These are phyloP conservation scores for Drosophila subquinaria DNA, from an alignment of 2,888 invertebrate genomes.

Conservation along the genomic window DNA sequence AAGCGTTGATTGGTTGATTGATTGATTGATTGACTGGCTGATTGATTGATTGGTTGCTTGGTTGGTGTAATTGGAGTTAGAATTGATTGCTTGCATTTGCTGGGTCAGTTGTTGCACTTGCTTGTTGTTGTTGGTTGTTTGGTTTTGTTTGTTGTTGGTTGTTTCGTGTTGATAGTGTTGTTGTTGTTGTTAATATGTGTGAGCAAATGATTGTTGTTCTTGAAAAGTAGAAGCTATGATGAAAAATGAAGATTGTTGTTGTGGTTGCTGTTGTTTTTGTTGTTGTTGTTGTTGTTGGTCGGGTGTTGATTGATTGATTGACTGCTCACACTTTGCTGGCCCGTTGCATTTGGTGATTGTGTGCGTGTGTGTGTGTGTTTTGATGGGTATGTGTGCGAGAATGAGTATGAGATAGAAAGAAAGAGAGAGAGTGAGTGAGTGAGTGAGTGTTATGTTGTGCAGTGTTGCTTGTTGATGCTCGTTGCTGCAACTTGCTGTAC, in stretches of 20 bases:
- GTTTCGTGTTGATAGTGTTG: conserved; percentile 32
- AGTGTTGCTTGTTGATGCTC: conserved; percentile 23
- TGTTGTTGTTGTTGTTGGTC: conserved; percentile 20
- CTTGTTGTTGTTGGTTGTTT: conserved; percentile 60
- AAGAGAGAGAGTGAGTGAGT: conserved; percentile 4
- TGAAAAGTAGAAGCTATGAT: conserved; percentile 53
- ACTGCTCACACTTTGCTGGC: conserved; percentile 20
- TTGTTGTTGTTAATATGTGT: conserved; percentile 46
- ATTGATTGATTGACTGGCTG: conserved; percentile 58
- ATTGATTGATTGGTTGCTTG: conserved; percentile 25
- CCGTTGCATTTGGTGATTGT: conserved; percentile 32
- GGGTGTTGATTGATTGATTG: conserved; percentile 26
- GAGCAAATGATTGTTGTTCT: conserved; percentile 33
- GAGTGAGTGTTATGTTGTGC: conserved; percentile 22
- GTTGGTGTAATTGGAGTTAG: conserved; percentile 57
- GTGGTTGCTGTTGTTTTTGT: conserved; percentile 21
- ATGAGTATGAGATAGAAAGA: conserved; percentile 30
- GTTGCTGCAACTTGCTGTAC: conserved; percentile 22
- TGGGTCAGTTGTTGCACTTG: conserved; percentile 55
- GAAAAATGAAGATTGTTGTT: conserved; percentile 51
- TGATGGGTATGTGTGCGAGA: conserved; percentile 7
- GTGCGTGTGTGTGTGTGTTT: conserved; percentile 11
- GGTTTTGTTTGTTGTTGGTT: conserved; percentile 41
- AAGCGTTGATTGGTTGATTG: conserved; percentile 56
- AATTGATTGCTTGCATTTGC: conserved; percentile 55